Conservation (phyloP, 2,888 invertebrate species). For the Sepiola atlantica region DNA sequence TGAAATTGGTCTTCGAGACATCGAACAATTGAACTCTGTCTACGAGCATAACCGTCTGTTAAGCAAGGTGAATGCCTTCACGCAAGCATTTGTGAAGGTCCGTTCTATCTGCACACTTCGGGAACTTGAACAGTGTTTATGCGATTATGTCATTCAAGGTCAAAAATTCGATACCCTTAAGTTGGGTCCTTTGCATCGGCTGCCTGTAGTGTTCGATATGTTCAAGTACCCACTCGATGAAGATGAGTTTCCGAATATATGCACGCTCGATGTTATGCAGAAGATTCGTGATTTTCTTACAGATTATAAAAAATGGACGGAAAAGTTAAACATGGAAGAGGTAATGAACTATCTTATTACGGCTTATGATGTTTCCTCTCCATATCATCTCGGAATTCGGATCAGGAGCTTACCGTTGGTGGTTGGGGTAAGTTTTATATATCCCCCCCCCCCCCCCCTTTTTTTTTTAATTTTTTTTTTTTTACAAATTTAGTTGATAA, state of each 20-base stretch:
- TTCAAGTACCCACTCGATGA: slow-evolving; percentile 69
- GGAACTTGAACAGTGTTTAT: slow-evolving; percentile 64
- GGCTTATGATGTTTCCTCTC: slow-evolving; percentile 56
- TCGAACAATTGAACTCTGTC: slow-evolving; percentile 59
- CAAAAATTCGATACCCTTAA: slow-evolving; percentile 63
- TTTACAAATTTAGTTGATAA: too few relatives aligned
- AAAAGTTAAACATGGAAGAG: slow-evolving; percentile 61
- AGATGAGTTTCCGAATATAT: slow-evolving; percentile 67
- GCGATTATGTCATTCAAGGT: slow-evolving; percentile 60
- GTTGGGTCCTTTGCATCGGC: slow-evolving; percentile 69
- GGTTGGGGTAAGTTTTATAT: slow-evolving; percentile 62
- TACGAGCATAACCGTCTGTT: slow-evolving; percentile 62
- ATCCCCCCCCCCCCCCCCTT: not conserved
- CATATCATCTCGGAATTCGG: slow-evolving; percentile 68
- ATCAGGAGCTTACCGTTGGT: slow-evolving; percentile 69
- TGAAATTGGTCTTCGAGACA: slow-evolving; percentile 53
- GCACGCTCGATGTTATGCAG: slow-evolving; percentile 63
- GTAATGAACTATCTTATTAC: slow-evolving; percentile 67
- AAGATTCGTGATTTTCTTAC: slow-evolving; percentile 62
- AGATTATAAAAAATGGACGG: slow-evolving; percentile 65
- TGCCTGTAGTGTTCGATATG: slow-evolving; percentile 66
- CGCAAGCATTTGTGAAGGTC: slow-evolving; percentile 68
- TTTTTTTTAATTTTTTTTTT: not conserved
- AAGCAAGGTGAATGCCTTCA: slow-evolving; percentile 64
- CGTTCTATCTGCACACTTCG: slow-evolving; percentile 67